Evolutionary conservation across 2,797 vertebrate genomes (phyloP).

Genomic region (Falco peregrinus): DNA sequence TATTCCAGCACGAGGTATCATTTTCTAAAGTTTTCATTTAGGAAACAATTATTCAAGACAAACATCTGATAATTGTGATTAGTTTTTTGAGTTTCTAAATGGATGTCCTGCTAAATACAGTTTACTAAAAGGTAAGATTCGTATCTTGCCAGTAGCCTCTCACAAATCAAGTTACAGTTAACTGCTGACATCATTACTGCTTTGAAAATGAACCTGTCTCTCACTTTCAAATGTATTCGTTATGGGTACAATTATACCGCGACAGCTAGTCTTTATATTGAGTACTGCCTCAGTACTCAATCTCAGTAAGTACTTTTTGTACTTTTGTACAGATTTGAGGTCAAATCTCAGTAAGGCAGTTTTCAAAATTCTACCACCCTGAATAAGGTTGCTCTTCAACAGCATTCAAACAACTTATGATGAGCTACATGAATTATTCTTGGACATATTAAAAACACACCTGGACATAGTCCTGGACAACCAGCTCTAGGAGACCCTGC

Average conservation of each 20-base stretch:
- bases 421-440: not conserved
- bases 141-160: not conserved
- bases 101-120: not conserved
- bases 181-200: not conserved
- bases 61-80: not conserved
- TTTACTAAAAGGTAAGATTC: not conserved
- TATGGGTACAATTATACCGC: not conserved
- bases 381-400: not conserved
- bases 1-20: not conserved
- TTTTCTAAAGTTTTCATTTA: not conserved
- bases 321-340: no score
- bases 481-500: not conserved
- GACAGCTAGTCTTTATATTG: not conserved
- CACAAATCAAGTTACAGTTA: not conserved
- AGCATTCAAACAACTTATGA: not conserved
- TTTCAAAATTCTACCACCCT: not conserved
- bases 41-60: not conserved
- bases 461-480: not conserved
- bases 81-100: not conserved
- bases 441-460: not conserved
- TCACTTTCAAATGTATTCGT: conserved; percentile 2
- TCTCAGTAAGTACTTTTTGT: no score
- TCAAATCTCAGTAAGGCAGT: not conserved
- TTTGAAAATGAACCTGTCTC: not conserved
- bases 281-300: not conserved